phyloP scores from a whole-genome alignment of 2,888 invertebrate genomes.

The Latrodectus hesperus region DNA sequence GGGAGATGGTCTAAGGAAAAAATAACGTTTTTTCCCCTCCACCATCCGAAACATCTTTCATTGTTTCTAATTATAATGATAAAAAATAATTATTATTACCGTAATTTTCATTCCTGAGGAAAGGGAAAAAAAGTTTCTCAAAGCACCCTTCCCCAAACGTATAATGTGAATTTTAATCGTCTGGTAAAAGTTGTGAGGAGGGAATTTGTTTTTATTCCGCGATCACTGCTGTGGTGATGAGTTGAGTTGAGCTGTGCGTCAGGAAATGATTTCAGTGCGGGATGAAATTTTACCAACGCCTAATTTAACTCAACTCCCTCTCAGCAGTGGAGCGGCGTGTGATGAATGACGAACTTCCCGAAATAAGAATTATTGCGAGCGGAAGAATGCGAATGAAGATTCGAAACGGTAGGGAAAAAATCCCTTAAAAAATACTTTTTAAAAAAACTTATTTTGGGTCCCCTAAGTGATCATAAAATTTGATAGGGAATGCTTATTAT shows the following conservation, averaged over 20 bases:
- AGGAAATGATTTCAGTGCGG: conserved; percentile 50
- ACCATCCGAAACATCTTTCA: conserved; percentile 37
- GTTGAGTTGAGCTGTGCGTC: conserved; percentile 32
- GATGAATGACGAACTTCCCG: conserved; percentile 55
- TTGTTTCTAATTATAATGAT: conserved; percentile 69
- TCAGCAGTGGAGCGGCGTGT: conserved; percentile 47
- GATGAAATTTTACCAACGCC: conserved; percentile 66
- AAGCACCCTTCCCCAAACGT: conserved; percentile 27
- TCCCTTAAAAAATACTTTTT: background rate
- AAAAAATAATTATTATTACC: conserved; percentile 69
- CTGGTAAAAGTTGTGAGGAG: conserved; percentile 50
- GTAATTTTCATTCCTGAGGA: conserved; percentile 62
- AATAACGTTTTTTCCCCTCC: conserved; percentile 9
- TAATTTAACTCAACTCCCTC: conserved; percentile 61
- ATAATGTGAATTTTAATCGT: conserved; percentile 68
- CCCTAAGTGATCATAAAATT: conserved; percentile 63
- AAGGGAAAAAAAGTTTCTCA: conserved; percentile 25
- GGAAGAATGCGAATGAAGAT: conserved; percentile 51
- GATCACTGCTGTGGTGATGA: conserved; percentile 47
- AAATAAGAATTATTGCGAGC: conserved; percentile 64
- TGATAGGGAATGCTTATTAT: conserved; percentile 69
- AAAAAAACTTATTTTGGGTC: conserved; percentile 10
- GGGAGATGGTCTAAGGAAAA: conserved; percentile 25
- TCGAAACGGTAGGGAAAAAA: background rate
- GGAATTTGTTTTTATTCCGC: conserved; percentile 23